phyloP scores from a whole-genome alignment of 2,113 vertebrate genomes.

The Athene cunicularia region DNA sequence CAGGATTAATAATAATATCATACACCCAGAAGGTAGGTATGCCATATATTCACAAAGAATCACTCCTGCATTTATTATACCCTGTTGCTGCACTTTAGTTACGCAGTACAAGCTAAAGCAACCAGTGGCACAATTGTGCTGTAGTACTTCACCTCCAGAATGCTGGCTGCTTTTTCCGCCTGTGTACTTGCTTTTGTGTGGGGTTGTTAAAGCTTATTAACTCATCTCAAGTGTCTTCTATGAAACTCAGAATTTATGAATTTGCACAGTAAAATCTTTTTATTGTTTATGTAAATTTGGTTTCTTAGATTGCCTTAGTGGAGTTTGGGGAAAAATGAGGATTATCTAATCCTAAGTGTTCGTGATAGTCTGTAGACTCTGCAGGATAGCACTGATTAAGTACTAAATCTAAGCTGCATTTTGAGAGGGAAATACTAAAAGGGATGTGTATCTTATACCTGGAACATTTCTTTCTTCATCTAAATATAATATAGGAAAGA shows the following conservation, averaged over 20 bases:
- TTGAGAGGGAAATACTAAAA: background rate
- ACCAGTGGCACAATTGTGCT: background rate
- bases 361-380: background rate
- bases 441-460: background rate
- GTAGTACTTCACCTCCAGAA: background rate
- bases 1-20: background rate
- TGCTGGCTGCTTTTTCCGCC: background rate
- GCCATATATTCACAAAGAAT: background rate
- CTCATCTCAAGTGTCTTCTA: background rate
- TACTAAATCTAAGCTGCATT: background rate
- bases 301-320: background rate
- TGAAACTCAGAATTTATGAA: conserved; percentile 13
- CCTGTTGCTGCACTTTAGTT: background rate
- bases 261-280: background rate
- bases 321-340: background rate
- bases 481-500: background rate
- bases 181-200: background rate
- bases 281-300: background rate
- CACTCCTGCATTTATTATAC: background rate
- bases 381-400: background rate
- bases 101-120: background rate
- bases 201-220: background rate
- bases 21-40: background rate
- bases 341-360: background rate
- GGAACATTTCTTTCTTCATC: background rate